Evolutionary conservation across 2,797 vertebrate genomes (phyloP).

Genomic region (Acomys russatus): DNA sequence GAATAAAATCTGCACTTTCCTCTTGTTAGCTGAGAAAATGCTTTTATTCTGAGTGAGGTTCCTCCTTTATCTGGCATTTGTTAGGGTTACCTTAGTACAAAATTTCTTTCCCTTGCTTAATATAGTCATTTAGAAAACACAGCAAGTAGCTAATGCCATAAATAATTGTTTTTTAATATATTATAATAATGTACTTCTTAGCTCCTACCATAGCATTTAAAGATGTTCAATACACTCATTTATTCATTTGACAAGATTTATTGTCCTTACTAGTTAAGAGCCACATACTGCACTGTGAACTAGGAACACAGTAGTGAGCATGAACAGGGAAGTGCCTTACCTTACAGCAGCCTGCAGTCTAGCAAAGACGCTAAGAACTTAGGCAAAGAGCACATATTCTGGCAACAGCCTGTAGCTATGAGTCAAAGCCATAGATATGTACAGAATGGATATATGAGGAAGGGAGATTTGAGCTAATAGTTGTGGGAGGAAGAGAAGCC

Average conservation of each 20-base stretch:
- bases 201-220: neutral
- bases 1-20: neutral
- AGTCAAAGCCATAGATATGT: neutral
- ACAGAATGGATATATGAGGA: neutral
- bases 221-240: slow-evolving; percentile 30
- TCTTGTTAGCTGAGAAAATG: neutral
- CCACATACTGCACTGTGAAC: neutral
- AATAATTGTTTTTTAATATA: slow-evolving; percentile 51
- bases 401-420: slow-evolving; percentile 41
- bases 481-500: slow-evolving; percentile 35
- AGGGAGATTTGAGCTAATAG: neutral
- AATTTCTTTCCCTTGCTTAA: slow-evolving; percentile 34
- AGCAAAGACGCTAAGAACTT: neutral
- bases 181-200: slow-evolving; percentile 31
- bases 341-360: neutral
- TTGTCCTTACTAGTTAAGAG: slow-evolving; percentile 47
- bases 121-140: slow-evolving; percentile 24
- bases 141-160: slow-evolving; percentile 56
- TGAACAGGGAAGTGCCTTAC: neutral
- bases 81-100: slow-evolving; percentile 19
- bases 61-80: slow-evolving; percentile 23
- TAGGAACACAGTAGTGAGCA: neutral
- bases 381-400: slow-evolving; percentile 17
- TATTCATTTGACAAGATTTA: slow-evolving; percentile 43
- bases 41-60: neutral